Conservation (phyloP, 2,888 invertebrate species). For the Anagyrus pseudococci region DNA sequence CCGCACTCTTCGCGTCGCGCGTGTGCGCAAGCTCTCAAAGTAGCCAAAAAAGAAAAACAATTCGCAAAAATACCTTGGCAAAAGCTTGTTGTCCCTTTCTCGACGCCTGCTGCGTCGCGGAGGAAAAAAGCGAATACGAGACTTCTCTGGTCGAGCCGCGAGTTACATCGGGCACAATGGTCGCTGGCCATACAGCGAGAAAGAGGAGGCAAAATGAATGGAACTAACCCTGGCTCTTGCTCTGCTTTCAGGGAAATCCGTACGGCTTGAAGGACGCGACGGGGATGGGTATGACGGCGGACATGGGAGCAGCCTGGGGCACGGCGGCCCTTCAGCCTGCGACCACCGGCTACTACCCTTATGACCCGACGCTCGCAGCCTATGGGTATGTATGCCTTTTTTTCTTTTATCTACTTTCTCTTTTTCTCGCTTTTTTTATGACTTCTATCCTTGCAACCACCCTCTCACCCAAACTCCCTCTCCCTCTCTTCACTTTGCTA, state of each 20-base stretch:
- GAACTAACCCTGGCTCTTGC: no score
- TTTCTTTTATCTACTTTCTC: background rate
- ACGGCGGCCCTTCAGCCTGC: slow-evolving; percentile 85
- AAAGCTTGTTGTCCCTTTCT: no score
- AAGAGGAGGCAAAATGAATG: slow-evolving; percentile 40
- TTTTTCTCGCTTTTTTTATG: background rate
- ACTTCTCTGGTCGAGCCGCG: no score
- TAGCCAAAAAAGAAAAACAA: no score
- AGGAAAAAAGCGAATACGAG: no score
- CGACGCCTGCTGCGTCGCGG: no score
- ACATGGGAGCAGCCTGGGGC: slow-evolving; percentile 88
- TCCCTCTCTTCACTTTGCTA: no score
- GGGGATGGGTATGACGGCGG: slow-evolving; percentile 78
- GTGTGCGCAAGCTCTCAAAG: no score
- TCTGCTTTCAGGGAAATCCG: slow-evolving; percentile 81
- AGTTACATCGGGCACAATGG: no score
- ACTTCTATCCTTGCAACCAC: background rate
- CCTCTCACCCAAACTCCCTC: background rate
- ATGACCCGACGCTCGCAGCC: slow-evolving; percentile 90
- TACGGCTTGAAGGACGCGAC: slow-evolving; percentile 81
- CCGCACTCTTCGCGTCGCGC: no score
- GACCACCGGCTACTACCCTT: slow-evolving; percentile 90
- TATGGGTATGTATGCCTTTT: slow-evolving; percentile 79
- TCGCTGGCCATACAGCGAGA: no score
- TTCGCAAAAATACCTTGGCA: no score